These are phyloP conservation scores for Rhipidura dahli DNA, from an alignment of 2,113 vertebrate genomes.

Conservation along the genomic window DNA sequence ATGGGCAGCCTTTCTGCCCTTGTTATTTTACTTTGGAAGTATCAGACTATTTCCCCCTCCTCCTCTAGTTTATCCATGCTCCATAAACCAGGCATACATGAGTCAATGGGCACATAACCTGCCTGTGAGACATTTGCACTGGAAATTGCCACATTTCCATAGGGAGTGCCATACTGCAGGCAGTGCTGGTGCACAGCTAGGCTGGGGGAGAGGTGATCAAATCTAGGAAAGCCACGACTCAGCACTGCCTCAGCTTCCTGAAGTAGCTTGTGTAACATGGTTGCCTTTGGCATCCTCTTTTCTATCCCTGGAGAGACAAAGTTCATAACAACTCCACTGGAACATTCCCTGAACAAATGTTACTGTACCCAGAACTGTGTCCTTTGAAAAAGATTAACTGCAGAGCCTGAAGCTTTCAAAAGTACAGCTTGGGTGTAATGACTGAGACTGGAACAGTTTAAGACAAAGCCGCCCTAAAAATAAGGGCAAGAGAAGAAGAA, in stretches of 20 bases:
- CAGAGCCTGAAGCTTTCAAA: background rate
- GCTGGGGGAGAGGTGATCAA: background rate
- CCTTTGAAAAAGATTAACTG: background rate
- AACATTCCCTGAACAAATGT: background rate
- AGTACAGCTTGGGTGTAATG: background rate
- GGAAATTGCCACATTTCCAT: background rate
- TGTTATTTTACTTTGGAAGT: background rate
- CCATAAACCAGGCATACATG: background rate
- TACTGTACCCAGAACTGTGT: background rate
- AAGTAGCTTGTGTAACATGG: background rate
- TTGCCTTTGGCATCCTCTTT: slow-evolving; percentile 1
- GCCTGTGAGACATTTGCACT: background rate
- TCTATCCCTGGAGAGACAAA: background rate
- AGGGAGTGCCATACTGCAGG: background rate
- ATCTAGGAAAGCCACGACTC: background rate
- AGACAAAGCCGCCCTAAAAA: background rate
- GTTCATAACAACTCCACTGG: background rate
- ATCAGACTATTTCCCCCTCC: background rate
- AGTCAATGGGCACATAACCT: background rate
- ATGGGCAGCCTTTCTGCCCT: background rate
- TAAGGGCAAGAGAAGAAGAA: background rate
- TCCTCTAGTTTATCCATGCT: background rate
- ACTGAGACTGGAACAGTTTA: background rate
- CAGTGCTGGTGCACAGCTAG: background rate
- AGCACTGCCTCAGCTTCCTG: background rate